A percentile compares a stretch with the other conserved stretches of the same genome.
These are phyloP conservation scores for Cottus gobio DNA, from an alignment of 2,113 vertebrate genomes.

Conservation along the genomic window DNA sequence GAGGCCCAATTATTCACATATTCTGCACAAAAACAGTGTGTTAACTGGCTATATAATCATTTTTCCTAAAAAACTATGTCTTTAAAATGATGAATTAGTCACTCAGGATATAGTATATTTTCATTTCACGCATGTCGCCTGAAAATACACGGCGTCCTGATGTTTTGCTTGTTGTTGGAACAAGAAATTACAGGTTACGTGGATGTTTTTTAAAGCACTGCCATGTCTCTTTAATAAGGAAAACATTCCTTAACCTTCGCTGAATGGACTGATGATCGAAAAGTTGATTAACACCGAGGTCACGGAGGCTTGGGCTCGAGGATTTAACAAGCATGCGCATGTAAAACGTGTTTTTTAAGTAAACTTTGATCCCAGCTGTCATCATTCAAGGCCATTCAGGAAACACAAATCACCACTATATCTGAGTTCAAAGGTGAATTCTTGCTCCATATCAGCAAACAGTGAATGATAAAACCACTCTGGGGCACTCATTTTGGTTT, in stretches of 20 bases:
- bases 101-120: not conserved
- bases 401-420: conserved; percentile 27
- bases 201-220: not conserved
- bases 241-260: not conserved
- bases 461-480: conserved; percentile 57
- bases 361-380: conserved; percentile 31
- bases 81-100: not conserved
- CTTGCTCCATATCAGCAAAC: conserved; percentile 40
- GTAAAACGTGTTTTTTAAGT: conserved; percentile 20
- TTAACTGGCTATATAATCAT: not conserved
- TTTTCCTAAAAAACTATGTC: not conserved
- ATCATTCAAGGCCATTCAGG: conserved; percentile 29
- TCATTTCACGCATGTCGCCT: not conserved
- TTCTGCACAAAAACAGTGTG: not conserved
- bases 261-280: not conserved
- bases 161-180: not conserved
- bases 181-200: not conserved
- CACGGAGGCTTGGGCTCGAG: not conserved
- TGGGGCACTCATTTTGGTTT: conserved; percentile 63
- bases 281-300: not conserved
- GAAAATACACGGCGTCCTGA: not conserved
- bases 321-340: conserved; percentile 11
- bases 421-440: conserved; percentile 51
- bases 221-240: not conserved
- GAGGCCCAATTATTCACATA: not conserved